Percentiles rank a stretch among this genome's conserved stretches.
Evolutionary conservation across 2,113 vertebrate species (phyloP).

Genomic region (Eolophus roseicapilla): DNA sequence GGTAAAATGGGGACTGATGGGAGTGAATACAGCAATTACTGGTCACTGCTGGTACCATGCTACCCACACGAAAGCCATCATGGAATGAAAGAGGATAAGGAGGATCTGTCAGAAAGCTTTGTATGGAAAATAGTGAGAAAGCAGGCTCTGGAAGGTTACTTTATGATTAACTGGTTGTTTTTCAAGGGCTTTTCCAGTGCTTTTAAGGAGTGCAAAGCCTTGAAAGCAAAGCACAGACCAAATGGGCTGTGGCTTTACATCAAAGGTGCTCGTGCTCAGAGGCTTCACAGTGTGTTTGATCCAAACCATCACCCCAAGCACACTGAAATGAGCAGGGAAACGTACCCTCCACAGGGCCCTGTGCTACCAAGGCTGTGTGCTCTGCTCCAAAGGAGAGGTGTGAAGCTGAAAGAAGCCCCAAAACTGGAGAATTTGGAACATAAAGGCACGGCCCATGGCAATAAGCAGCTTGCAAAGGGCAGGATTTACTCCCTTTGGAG

Average conservation of each 20-base stretch:
- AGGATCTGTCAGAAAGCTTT: background rate
- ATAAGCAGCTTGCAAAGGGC: background rate
- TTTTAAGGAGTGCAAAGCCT: background rate
- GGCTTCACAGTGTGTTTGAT: background rate
- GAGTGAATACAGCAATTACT: background rate
- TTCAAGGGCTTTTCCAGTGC: background rate
- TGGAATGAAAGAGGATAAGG: background rate
- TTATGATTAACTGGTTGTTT: background rate
- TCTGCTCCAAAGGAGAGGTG: background rate
- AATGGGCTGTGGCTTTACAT: background rate
- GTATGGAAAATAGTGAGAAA: background rate
- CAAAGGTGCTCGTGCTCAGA: background rate
- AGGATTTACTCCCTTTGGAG: background rate
- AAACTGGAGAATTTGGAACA: background rate
- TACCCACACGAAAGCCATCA: background rate
- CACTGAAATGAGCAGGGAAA: background rate
- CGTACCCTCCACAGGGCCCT: accelerated
- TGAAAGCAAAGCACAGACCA: background rate
- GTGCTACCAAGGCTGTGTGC: background rate
- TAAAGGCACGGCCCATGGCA: accelerated
- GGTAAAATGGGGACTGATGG: background rate
- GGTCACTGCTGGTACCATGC: background rate
- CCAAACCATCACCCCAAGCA: background rate
- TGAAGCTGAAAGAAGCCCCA: background rate
- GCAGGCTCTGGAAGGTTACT: background rate